Percentiles rank a stretch among this genome's conserved stretches.
phyloP scores from a whole-genome alignment of 2,888 invertebrate genomes.

The Camptogramma bilineatum region DNA sequence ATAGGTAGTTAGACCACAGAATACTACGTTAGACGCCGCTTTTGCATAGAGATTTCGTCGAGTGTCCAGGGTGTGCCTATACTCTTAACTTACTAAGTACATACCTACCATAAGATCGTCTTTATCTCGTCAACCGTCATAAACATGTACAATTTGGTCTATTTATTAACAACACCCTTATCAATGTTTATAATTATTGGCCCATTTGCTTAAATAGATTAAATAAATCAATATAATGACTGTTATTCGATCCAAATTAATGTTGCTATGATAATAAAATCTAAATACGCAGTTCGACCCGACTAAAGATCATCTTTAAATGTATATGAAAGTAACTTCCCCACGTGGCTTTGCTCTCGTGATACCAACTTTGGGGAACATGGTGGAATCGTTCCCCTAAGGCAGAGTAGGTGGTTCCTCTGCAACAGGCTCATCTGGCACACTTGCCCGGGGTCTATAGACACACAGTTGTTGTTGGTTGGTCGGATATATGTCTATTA shows the following conservation, averaged over 20 bases:
- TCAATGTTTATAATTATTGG: conserved; percentile 1
- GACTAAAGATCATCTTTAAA: not conserved
- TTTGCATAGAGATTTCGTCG: too few relatives aligned
- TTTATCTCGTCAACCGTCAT: not conserved
- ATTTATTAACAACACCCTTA: not conserved
- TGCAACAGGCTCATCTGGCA: too few relatives aligned
- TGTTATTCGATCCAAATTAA: not conserved
- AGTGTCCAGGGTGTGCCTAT: too few relatives aligned
- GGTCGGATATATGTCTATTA: too few relatives aligned
- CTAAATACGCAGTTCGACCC: not conserved
- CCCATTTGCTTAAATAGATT: not conserved
- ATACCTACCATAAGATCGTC: not conserved
- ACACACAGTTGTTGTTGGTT: too few relatives aligned
- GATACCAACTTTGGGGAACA: too few relatives aligned
- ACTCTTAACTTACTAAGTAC: too few relatives aligned
- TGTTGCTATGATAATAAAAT: not conserved
- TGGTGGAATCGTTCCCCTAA: too few relatives aligned
- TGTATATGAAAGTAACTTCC: not conserved
- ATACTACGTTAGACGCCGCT: too few relatives aligned
- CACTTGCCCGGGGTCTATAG: too few relatives aligned
- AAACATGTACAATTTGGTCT: not conserved
- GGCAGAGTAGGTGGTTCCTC: too few relatives aligned
- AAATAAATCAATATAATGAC: not conserved
- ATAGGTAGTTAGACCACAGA: too few relatives aligned
- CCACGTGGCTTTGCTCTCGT: not conserved